Percentiles rank a stretch among this genome's conserved stretches.
phyloP scores from a whole-genome alignment of 2,888 invertebrate genomes.

The Dynastes maya region DNA sequence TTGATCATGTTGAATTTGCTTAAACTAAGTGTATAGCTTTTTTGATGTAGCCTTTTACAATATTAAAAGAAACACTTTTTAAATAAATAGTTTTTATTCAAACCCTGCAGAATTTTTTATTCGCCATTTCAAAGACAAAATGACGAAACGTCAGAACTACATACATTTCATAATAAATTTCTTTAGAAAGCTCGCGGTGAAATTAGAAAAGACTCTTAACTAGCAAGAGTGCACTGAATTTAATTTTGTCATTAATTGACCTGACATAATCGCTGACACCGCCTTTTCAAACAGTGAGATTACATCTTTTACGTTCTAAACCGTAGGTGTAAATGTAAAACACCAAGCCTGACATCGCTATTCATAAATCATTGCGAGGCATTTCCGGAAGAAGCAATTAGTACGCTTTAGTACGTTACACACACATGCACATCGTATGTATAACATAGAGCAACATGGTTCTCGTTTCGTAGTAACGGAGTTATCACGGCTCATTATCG shows the following conservation, averaged over 20 bases:
- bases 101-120: too few relatives aligned
- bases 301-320: slow-evolving; percentile 7
- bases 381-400: slow-evolving; percentile 38
- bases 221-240: background rate
- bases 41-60: too few relatives aligned
- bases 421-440: background rate
- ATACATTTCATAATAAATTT: too few relatives aligned
- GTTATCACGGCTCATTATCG: slow-evolving; percentile 19
- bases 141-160: too few relatives aligned
- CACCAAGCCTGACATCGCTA: slow-evolving; percentile 14
- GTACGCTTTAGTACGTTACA: background rate
- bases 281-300: slow-evolving; percentile 3
- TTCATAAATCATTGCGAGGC: slow-evolving; percentile 37
- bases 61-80: too few relatives aligned
- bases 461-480: slow-evolving; percentile 6
- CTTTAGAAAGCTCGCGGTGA: too few relatives aligned
- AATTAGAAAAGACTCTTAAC: too few relatives aligned
- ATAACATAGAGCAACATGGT: background rate
- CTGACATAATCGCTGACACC: slow-evolving; percentile 3
- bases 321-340: slow-evolving; percentile 31
- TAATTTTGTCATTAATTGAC: slow-evolving; percentile 1
- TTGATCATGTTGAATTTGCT: too few relatives aligned
- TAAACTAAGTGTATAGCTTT: too few relatives aligned
- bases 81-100: too few relatives aligned
- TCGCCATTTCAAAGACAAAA: too few relatives aligned